Conservation (phyloP, 2,797 vertebrate species). For the Miopithecus talapoin region DNA sequence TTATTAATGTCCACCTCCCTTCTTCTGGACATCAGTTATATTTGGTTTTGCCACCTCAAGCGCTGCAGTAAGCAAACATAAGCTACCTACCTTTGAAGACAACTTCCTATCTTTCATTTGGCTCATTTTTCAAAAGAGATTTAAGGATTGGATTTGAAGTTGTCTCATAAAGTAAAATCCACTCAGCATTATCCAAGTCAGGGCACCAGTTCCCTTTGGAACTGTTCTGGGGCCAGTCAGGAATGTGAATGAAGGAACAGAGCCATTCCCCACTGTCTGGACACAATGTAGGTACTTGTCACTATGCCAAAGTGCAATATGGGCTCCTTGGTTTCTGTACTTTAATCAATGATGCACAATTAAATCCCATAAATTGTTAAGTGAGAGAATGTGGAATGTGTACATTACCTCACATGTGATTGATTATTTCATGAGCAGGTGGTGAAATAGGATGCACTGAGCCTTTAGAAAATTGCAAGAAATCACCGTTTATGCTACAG, state of each 20-base stretch:
- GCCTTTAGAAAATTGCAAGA: not conserved
- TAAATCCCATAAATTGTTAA: not conserved
- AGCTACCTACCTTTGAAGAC: not conserved
- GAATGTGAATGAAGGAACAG: not conserved
- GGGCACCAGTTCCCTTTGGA: not conserved
- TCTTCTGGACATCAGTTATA: no score
- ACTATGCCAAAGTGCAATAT: not conserved
- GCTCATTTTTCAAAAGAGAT: not conserved
- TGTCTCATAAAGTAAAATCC: not conserved
- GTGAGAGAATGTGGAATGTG: accelerated
- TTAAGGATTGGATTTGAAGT: not conserved
- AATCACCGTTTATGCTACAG: not conserved
- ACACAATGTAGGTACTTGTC: not conserved
- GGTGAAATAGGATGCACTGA: not conserved
- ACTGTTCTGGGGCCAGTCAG: not conserved
- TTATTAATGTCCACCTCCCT: not conserved
- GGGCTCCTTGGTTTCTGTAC: not conserved
- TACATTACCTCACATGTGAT: not conserved
- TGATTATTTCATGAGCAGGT: not conserved
- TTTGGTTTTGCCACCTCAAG: not conserved
- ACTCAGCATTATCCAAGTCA: not conserved
- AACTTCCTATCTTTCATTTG: not conserved
- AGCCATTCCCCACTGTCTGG: not conserved
- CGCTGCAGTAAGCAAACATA: not conserved
- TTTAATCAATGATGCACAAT: not conserved